Percentiles rank a stretch among this genome's conserved stretches.
These are phyloP conservation scores for Sander lucioperca DNA, from an alignment of 2,113 vertebrate genomes.

Conservation along the genomic window DNA sequence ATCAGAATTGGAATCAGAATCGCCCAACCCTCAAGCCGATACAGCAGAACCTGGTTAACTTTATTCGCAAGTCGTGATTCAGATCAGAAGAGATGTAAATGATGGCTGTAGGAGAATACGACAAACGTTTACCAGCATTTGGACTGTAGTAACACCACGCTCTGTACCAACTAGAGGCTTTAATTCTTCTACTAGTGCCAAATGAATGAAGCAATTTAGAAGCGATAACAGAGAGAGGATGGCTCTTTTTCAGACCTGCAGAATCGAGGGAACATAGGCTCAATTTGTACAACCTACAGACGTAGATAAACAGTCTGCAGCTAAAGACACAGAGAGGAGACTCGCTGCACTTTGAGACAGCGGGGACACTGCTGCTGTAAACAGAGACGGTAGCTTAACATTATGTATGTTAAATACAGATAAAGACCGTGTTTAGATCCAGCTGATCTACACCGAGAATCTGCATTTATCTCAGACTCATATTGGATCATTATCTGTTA, in stretches of 20 bases:
- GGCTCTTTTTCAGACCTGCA: neutral
- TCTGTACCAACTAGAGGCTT: neutral
- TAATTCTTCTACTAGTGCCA: slow-evolving; percentile 1
- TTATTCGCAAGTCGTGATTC: neutral
- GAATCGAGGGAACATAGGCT: neutral
- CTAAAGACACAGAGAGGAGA: too few species aligned
- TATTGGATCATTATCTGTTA: neutral
- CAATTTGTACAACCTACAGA: neutral
- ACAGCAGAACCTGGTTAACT: slow-evolving; percentile 3
- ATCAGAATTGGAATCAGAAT: too few species aligned
- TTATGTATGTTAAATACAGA: too few species aligned
- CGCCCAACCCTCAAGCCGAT: too few species aligned
- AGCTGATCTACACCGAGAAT: neutral
- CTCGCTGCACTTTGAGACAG: too few species aligned
- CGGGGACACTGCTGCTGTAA: too few species aligned
- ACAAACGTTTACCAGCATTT: neutral
- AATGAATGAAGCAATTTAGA: slow-evolving; percentile 27
- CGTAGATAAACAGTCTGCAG: too few species aligned
- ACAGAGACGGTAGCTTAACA: too few species aligned
- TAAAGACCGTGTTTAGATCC: too few species aligned
- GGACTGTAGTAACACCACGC: neutral
- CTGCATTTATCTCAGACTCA: neutral
- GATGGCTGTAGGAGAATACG: neutral
- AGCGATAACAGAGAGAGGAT: neutral
- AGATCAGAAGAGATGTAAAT: neutral